These are phyloP conservation scores for Drosophila nigromelanica DNA, from an alignment of 1,140 invertebrate species.

Conservation along the genomic window DNA sequence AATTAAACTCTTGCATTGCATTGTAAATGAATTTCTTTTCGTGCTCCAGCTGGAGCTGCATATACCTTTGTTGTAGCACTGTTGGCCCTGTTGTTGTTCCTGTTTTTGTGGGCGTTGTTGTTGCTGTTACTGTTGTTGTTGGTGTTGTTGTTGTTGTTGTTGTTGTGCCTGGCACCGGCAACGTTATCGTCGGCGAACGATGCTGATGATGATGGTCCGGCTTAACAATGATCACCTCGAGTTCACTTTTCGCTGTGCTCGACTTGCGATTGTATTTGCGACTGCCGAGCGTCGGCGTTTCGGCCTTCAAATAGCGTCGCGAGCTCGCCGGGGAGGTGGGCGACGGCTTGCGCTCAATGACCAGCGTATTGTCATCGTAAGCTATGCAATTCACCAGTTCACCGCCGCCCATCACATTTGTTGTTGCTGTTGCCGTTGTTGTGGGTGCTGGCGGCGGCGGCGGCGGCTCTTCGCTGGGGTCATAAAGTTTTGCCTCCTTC, in stretches of 20 bases:
- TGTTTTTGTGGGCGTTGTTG: no score
- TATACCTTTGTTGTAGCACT: conserved; percentile 78
- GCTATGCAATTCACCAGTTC: conserved; percentile 73
- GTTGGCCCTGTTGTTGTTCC: conserved; percentile 38
- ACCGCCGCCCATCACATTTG: conserved; percentile 52
- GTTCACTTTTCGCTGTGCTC: conserved; percentile 52
- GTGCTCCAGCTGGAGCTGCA: conserved; percentile 76
- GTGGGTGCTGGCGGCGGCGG: conserved; percentile 21
- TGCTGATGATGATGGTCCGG: conserved; percentile 72
- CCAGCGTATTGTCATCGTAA: conserved; percentile 71
- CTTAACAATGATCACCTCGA: conserved; percentile 61
- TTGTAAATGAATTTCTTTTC: conserved; percentile 77
- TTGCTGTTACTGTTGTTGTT: conserved; percentile 2
- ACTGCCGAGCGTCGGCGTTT: conserved; percentile 67
- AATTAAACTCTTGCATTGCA: conserved; percentile 76
- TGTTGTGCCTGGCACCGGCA: conserved; percentile 28
- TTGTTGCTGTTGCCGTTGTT: conserved; percentile 18
- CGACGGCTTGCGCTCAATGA: conserved; percentile 67
- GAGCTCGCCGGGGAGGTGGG: conserved; percentile 64
- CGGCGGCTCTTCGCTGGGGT: conserved; percentile 52
- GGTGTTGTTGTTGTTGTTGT: conserved; percentile 16
- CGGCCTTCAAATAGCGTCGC: conserved; percentile 66
- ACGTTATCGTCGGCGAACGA: conserved; percentile 68
- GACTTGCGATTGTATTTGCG: conserved; percentile 71
- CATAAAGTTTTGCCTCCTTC: conserved; percentile 71